Conservation (phyloP, 2,797 vertebrate species). For the Pseudochromis fuscus region DNA sequence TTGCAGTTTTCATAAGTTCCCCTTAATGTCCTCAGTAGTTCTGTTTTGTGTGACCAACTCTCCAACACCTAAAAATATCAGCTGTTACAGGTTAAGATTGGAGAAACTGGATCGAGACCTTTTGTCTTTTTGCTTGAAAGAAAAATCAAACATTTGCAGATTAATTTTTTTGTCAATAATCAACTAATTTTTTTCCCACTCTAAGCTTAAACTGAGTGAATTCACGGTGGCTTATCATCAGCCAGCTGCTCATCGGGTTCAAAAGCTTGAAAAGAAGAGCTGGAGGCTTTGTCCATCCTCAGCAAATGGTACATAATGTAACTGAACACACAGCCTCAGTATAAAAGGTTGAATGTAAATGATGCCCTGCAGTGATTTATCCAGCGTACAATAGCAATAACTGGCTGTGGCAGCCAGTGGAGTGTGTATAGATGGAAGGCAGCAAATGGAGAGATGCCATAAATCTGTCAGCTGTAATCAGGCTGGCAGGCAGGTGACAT, state of each 20-base stretch:
- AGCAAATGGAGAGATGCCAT: slow-evolving; percentile 25
- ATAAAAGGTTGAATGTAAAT: neutral
- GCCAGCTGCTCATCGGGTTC: neutral
- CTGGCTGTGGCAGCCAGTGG: slow-evolving; percentile 16
- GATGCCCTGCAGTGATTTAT: slow-evolving; percentile 25
- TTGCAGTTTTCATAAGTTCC: no score
- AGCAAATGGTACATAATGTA: slow-evolving; percentile 5
- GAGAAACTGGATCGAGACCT: no score
- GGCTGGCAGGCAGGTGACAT: slow-evolving; percentile 10
- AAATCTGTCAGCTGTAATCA: slow-evolving; percentile 40
- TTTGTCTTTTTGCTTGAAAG: no score
- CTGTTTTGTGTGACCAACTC: no score
- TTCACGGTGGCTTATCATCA: no score
- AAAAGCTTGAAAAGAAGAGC: slow-evolving; percentile 1
- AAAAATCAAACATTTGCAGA: no score
- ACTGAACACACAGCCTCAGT: neutral
- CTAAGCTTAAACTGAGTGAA: neutral
- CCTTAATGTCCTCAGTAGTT: no score
- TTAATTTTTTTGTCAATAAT: neutral
- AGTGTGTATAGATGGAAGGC: slow-evolving; percentile 4
- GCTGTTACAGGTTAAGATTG: no score
- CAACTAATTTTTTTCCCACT: neutral
- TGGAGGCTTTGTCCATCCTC: neutral
- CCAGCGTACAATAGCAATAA: slow-evolving; percentile 12
- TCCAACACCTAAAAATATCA: no score